phyloP scores from a whole-genome alignment of 2,797 vertebrate species.

The Muscicapa striata region DNA sequence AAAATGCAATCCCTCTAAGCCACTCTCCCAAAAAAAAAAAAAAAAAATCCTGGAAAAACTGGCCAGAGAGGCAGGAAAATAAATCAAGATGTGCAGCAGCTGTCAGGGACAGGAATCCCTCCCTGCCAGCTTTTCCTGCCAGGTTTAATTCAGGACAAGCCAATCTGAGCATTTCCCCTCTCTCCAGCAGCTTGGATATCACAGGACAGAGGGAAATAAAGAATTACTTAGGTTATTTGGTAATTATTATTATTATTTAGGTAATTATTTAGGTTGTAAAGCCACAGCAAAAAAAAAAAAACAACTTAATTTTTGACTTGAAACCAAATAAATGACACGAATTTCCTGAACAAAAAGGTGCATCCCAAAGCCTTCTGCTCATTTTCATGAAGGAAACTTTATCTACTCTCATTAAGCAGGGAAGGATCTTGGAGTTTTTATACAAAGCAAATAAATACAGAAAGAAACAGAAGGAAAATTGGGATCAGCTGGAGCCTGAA shows the following conservation, averaged over 20 bases:
- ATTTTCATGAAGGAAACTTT: background rate
- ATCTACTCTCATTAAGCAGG: background rate
- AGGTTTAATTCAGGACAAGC: background rate
- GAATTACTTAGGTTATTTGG: background rate
- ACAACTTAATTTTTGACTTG: background rate
- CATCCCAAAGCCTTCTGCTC: background rate
- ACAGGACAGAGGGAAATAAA: background rate
- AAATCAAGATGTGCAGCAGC: slow-evolving; percentile 12
- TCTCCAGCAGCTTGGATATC: background rate
- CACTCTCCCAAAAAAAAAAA: too few relatives aligned
- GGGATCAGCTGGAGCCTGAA: background rate
- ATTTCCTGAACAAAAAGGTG: background rate
- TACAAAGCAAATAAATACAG: background rate
- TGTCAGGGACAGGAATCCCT: background rate
- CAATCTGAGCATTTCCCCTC: background rate
- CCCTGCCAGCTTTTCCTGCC: background rate
- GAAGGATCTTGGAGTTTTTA: background rate
- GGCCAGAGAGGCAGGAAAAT: background rate
- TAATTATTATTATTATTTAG: too few relatives aligned
- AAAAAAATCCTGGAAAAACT: background rate
- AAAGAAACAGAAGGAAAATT: background rate
- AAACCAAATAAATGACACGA: background rate
- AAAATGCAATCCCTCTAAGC: background rate
- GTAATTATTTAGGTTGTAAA: background rate
- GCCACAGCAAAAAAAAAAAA: background rate